Base-by-base conservation (phyloP, 2,797 vertebrate species). In the Acipenser transmontanus region DNA sequence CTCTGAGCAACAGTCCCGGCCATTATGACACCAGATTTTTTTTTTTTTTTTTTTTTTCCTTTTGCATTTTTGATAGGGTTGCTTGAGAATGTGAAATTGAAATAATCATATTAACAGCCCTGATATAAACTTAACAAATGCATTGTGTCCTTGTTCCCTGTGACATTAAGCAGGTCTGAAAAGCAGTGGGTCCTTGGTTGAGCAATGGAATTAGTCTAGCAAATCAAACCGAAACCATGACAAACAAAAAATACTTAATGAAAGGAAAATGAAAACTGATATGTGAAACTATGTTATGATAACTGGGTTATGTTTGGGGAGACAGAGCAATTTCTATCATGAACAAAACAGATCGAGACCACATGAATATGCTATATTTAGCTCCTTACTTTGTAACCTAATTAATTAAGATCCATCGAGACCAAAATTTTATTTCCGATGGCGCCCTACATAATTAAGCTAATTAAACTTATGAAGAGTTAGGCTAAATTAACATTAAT, bases 381-480 rank as follows among this genome's bases (percentile, higher is more conserved):
- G 12, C 14, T 57, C 12, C 69, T 69, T 64, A 34, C 34, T 68
- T 70, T 68, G 66, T 75, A 71, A 74, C 74, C 74, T 78, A 78
- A 78, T 78, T 74, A 71, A 68, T 9, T 3, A 61, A 50, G 47
- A 6, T 68, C 76, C 63, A 7, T 34, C 34, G 34, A 34, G 34
- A 34, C 65, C 64, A 62, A 74, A 71, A 68, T 77, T 69, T 73
- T 76, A 68, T 73, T 72, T 71, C 75, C 66, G 70, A 57, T 54
- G 34, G 61, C 73, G 75, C 61, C 77, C 75, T 73, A 79, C 56
- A 76, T 77, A 75, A 12, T 66, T 12, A 51, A 50, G 62, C 59
- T 59, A 49, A 20, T 65, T 48, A 9, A 20, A 20, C 10, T 10
- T 14, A 14, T 34, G 14, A 17, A 10, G 34, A 54, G 34, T 7